These are phyloP conservation scores for Engystomops pustulosus DNA, from an alignment of 2,113 vertebrate genomes.

Conservation along the genomic window DNA sequence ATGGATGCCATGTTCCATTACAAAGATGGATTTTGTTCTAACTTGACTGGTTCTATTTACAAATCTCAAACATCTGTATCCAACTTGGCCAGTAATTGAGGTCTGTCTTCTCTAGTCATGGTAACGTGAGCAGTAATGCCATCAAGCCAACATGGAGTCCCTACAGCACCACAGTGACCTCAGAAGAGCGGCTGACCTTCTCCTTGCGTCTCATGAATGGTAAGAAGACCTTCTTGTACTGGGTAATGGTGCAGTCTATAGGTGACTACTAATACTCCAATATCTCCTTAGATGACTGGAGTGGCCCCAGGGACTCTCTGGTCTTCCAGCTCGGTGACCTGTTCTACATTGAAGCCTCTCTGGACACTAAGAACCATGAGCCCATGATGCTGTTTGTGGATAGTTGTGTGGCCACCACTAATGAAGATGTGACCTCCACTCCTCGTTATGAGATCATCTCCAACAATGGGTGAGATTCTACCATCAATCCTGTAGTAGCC, in stretches of 20 bases:
- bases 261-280: not conserved
- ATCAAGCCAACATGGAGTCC: constrained; percentile 77
- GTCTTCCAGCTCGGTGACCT: no score
- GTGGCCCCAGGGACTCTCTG: not conserved
- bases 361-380: no score
- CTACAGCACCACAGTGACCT: constrained; percentile 64
- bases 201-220: constrained; percentile 75
- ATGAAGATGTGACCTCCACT: no score
- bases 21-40: no score
- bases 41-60: no score
- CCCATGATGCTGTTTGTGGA: no score
- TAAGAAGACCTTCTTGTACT: constrained; percentile 51
- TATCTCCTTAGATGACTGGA: not conserved
- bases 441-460: no score
- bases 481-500: not conserved
- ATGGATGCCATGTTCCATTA: no score
- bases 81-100: no score
- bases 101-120: constrained; percentile 64
- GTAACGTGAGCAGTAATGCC: constrained; percentile 73
- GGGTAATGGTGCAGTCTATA: not conserved
- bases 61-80: no score
- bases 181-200: constrained; percentile 69
- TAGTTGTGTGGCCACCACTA: no score
- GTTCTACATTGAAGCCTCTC: no score
- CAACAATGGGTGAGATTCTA: constrained; percentile 60